These are phyloP conservation scores for Ophion slaviceki DNA, from an alignment of 2,888 invertebrate genomes.

Conservation along the genomic window DNA sequence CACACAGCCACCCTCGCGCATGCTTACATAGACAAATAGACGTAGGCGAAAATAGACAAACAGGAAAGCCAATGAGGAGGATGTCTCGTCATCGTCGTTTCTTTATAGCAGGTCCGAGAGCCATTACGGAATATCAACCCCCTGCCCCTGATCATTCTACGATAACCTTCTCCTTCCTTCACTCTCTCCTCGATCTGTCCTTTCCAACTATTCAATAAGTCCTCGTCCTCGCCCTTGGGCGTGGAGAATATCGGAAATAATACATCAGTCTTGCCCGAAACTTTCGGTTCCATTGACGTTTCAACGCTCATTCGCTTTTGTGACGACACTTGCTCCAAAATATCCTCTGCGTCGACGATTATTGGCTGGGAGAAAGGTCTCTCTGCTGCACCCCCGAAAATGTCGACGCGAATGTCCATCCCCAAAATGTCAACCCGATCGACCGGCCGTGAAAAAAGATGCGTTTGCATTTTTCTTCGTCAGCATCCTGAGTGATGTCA, in stretches of 20 bases:
- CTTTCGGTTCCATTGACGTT: no score
- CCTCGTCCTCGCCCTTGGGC: no score
- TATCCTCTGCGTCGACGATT: no score
- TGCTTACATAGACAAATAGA: neutral
- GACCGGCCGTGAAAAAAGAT: neutral
- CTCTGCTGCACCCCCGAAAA: no score
- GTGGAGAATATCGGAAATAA: no score
- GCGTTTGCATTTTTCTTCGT: neutral
- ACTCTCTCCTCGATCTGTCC: neutral
- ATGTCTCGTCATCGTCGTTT: conserved; percentile 43
- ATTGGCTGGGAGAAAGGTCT: no score
- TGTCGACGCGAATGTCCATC: neutral
- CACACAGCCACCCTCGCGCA: conserved; percentile 7
- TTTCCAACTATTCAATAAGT: neutral
- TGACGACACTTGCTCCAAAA: no score
- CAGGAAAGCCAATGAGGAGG: neutral
- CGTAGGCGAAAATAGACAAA: neutral
- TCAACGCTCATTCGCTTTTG: no score
- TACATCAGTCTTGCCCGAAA: no score
- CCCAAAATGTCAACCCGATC: neutral
- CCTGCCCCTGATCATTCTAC: conserved; percentile 21
- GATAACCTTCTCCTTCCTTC: conserved; percentile 23
- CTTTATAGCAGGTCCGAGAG: conserved; percentile 31
- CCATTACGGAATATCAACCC: conserved; percentile 48
- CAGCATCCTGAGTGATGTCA: neutral